Base-by-base conservation (phyloP, 2,888 invertebrate genomes). In the Itoplectis maculator region DNA sequence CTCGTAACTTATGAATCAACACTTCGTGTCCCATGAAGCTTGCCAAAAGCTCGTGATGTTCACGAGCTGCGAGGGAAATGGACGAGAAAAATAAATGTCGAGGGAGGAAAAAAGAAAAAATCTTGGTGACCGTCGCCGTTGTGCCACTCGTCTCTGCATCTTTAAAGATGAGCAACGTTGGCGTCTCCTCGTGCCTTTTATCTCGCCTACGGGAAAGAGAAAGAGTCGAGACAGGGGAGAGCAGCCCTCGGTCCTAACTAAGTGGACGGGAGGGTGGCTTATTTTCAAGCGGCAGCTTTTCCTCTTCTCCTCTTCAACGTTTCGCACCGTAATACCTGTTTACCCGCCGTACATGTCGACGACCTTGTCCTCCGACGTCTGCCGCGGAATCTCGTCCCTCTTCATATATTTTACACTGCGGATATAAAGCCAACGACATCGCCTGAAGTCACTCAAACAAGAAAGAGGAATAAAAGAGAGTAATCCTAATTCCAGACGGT, bases 1-100 rank as follows among this genome's bases (percentile, higher is more conserved):
- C 59, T 59, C 69, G 59, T 77, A 77, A 77, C 68, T 69, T 69
- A 69, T 68, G 77, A 77, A 77, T 68, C 77, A 69, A 68, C 69
- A 77, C 77, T 77, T 54, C 42, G 20, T 7, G 15, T 15, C 37
- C 35, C 54, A 20, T 5, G 29, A 3, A 42, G n/a, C 15, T 45
- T 20, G 7, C 11, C 37, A 7, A 56, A 18, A 20, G 49, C 56
- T 35, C 29, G 1, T 68, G 35, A 37, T 49, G 6, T 49, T 68
- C 51, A 49, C 7, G 35, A 45, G 37, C 8, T 11, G 56, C 9
- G 51, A 23, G 5, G 18, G 11, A 65, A 65, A 54, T 47, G n/a
- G 35, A 65, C 40, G 54, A 37, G 29, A 76, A 51, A 42, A 69
- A n/a, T n/a, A n/a, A 59, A 76, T 54, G 56, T 40, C 29, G 20